These are phyloP conservation scores for Neocrepidodera transversa DNA, from an alignment of 2,888 invertebrate species.

Conservation along the genomic window DNA sequence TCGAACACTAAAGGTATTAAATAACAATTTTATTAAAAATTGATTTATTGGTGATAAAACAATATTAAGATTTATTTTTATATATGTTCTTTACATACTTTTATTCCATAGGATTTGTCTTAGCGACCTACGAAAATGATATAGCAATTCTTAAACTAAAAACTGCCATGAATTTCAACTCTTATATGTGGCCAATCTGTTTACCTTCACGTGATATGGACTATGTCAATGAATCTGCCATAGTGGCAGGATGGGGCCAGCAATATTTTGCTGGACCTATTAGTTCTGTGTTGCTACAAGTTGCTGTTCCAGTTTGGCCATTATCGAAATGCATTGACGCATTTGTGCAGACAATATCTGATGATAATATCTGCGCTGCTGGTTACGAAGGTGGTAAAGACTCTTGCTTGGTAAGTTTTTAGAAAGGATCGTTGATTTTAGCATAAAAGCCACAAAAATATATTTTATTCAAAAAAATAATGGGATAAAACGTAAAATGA, in stretches of 20 bases:
- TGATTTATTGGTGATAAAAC: too few species aligned
- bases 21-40: too few species aligned
- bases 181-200: conserved; percentile 86
- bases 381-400: conserved; percentile 78
- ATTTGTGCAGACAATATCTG: conserved; percentile 71
- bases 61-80: too few species aligned
- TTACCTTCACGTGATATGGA: conserved; percentile 72
- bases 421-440: too few species aligned
- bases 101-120: conserved; percentile 69
- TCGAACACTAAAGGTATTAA: too few species aligned
- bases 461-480: too few species aligned
- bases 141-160: conserved; percentile 77
- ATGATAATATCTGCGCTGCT: conserved; percentile 79
- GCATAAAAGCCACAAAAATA: too few species aligned
- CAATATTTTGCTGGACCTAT: conserved; percentile 72
- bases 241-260: conserved; percentile 84
- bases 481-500: too few species aligned
- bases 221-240: conserved; percentile 68
- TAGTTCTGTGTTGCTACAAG: conserved; percentile 73
- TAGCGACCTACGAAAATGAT: conserved; percentile 75
- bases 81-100: too few species aligned
- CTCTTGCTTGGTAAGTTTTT: conserved; percentile 74
- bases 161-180: conserved; percentile 72
- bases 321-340: conserved; percentile 69
- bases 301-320: conserved; percentile 80